Evolutionary conservation across 2,888 invertebrate genomes (phyloP).

Genomic region (Lamellibrachia columna): DNA sequence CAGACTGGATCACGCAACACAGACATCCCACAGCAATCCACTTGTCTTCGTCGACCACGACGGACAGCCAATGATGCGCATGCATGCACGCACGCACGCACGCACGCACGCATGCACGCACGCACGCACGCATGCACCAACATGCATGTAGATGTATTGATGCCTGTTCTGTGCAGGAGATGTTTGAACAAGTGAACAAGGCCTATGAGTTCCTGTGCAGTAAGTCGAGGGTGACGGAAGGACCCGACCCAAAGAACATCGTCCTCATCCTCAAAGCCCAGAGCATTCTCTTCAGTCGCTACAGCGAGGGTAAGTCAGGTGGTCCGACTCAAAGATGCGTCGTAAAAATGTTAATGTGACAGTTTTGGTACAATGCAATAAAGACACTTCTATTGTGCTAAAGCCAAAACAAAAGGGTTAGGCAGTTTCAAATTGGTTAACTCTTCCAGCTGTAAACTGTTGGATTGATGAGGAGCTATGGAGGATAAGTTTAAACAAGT

Average conservation of each 20-base stretch:
- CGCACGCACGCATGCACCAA: not conserved
- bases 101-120: not conserved
- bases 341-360: too few relatives aligned
- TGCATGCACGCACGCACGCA: not conserved
- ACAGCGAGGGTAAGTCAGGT: constrained; percentile 77
- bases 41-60: too few relatives aligned
- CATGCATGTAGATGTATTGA: not conserved
- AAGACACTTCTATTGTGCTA: too few relatives aligned
- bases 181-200: constrained; percentile 94
- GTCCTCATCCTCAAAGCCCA: constrained; percentile 82
- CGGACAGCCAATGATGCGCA: not conserved
- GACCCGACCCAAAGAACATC: constrained; percentile 90
- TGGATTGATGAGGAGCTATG: too few relatives aligned
- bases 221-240: constrained; percentile 73
- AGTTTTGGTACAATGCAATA: too few relatives aligned
- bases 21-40: too few relatives aligned
- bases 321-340: too few relatives aligned
- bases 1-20: too few relatives aligned
- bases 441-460: too few relatives aligned
- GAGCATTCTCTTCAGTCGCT: constrained; percentile 92
- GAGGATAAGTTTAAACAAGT: too few relatives aligned
- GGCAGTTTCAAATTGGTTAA: too few relatives aligned
- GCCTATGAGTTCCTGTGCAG: constrained; percentile 97
- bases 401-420: too few relatives aligned
- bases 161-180: constrained; percentile 73